Percentiles rank a stretch among this genome's conserved stretches.
Conservation (phyloP, 2,888 invertebrate species). For the Protophormia terraenovae region DNA sequence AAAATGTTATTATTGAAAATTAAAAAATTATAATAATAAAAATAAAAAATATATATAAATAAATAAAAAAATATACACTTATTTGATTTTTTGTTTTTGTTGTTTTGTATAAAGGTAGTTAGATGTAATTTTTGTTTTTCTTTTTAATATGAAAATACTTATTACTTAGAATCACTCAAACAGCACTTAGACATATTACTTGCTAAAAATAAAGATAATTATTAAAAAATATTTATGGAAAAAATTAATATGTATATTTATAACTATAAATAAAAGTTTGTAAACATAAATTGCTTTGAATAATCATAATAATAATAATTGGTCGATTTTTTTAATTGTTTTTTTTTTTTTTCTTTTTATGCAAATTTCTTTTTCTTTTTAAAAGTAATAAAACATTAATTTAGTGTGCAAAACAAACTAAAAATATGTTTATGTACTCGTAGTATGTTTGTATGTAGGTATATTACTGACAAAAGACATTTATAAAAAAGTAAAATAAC, state of each 20-base stretch:
- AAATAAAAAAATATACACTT: conserved; percentile 58
- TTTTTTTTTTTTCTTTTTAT: not conserved
- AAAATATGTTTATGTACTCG: conserved; percentile 3
- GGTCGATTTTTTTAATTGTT: conserved; percentile 19
- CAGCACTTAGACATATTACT: conserved; percentile 65
- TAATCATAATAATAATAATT: conserved; percentile 40
- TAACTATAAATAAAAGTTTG: conserved; percentile 51
- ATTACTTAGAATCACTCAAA: conserved; percentile 67
- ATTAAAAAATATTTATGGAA: conserved; percentile 49
- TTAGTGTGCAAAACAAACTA: conserved; percentile 13
- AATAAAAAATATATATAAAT: conserved; percentile 26
- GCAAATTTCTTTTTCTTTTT: too few species aligned
- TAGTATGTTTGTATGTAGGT: not conserved
- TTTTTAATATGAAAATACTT: conserved; percentile 62
- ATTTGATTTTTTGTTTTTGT: conserved; percentile 44
- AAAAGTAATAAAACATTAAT: conserved; percentile 3
- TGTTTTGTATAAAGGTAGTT: conserved; percentile 45
- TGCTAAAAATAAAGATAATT: conserved; percentile 52
- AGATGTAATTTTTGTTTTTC: conserved; percentile 27
- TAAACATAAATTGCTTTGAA: conserved; percentile 61
- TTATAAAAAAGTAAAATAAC: conserved; percentile 32
- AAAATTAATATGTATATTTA: conserved; percentile 49
- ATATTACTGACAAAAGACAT: conserved; percentile 4
- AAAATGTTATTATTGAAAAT: conserved; percentile 49
- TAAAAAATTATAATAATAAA: conserved; percentile 50